Evolutionary conservation across 2,797 vertebrate genomes (phyloP), one percentile per base, ranked within the genome.

Genomic region (Chrosomus eos): DNA sequence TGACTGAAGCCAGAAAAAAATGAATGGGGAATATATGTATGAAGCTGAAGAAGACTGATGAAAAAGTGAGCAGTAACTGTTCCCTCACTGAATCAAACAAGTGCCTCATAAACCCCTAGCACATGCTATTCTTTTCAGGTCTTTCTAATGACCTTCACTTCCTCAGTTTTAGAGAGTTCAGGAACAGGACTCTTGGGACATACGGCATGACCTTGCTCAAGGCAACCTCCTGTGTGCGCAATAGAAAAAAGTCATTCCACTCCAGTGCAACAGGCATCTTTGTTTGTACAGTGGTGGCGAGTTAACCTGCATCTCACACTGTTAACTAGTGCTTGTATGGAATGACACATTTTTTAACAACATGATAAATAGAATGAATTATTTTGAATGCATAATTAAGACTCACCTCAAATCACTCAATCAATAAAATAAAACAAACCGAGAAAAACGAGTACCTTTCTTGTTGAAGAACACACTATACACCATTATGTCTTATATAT

Each of bases 81-180:
- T 40, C 6, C 21, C 5, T 28, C 26, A 51, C 45, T 51, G 45
- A 73, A 51, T 75, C 48, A 75, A 10, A 67, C 18, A 80, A 81
- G 31, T 2, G 21, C 2, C 18, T 80, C 18, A 48, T 79, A 28
- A 79, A 43, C 45, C 48, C 31, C 21, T 58, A 80, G 64, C 8
- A 31, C 43, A 28, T 5, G 1, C n/a, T 43, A 5, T 62, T 79
- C 18, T 21, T 66, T 78, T 28, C n/a, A 28, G 19, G 18, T 33
- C 77, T 80, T 51, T 67, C 19, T 51, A 21, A 51, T 66, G 43
- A 80, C 43, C 28, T 64, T 80, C 45, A 80, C n/a, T 60, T 76
- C 13, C 74, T 31, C 60, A 48, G 26, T 79, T 66, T 64, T 31
- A 81, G 5, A 70, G 38, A 31, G 58, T 58, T 55, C 26, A 72